Evolutionary conservation across 1,140 invertebrate species (phyloP), one percentile per base, ranked within the genome.

Genomic region (Diorhabda elongata): DNA sequence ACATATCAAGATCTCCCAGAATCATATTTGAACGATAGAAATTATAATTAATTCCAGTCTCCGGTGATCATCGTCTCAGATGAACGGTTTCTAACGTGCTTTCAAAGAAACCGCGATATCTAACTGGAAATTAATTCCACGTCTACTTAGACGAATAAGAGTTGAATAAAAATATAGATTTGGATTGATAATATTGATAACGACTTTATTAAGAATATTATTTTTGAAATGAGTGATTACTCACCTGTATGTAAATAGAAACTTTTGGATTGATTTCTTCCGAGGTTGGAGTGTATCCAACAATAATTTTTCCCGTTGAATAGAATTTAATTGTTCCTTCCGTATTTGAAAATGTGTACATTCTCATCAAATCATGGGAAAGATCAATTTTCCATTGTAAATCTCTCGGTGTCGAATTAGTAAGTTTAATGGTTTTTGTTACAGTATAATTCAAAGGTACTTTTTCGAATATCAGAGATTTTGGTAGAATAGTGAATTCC

Each of bases 381-480:
- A 77, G 66, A 7, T 56, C 66, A 44, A 74, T 69, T 69, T 69
- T 61, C 77, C 77, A 79, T 5, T 58, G 64, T n/a, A 74, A 64
- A 8, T 72, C 64, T n/a, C 79, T 69, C 2, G 71, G 69, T 3
- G 73, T 73, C 2, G 69, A 42, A 63, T 80, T 80, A 3, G 63
- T 68, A 3, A 80, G 57, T 6, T 58, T 70, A 3, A 78, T 59
- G 7, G 44, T 68, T 65, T 72, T 73, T 26, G 60, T 71, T 43
- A 69, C 71, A 3, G 60, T 67, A 42, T 63, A 64, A 42, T 72
- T 64, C 42, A 79, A 6, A 2, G 73, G 69, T 5, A 74, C 73
- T 52, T 76, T 75, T 43, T 78, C 76, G 63, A 79, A 80, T 9
- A 62, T 41, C 11, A 79, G 44, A 2, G 61, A 26, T 64, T 74